Conservation (phyloP, 2,888 invertebrate species). For the Agrypnus murinus region DNA sequence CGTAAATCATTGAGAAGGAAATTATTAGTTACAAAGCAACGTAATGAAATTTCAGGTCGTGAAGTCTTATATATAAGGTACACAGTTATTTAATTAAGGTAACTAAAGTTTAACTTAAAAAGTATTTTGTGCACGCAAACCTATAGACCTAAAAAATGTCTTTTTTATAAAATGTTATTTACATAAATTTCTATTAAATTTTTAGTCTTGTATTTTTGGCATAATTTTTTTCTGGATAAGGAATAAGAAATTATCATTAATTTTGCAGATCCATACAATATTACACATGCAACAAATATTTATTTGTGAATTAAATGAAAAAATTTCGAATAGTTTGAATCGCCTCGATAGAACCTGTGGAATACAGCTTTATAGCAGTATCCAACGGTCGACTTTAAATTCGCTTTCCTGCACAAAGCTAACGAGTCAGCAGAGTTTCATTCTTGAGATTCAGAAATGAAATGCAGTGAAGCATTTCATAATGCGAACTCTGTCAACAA, state of each 20-base stretch:
- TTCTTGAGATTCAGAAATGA: slow-evolving; percentile 48
- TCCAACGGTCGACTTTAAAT: slow-evolving; percentile 42
- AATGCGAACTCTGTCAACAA: slow-evolving; percentile 47
- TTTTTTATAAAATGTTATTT: too few species aligned
- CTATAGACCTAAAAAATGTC: too few species aligned
- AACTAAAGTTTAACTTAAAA: too few species aligned
- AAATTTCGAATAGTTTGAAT: not conserved
- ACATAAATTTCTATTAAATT: too few species aligned
- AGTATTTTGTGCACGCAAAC: too few species aligned
- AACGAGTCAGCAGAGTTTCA: slow-evolving; percentile 58
- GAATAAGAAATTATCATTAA: slow-evolving; percentile 7
- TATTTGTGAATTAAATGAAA: slow-evolving; percentile 6
- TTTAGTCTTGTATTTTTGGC: too few species aligned
- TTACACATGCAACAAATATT: slow-evolving; percentile 13
- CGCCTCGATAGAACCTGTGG: not conserved
- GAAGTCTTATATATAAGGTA: too few species aligned
- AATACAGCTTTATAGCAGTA: slow-evolving; percentile 13
- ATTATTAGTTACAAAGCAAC: too few species aligned
- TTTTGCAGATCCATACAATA: not conserved
- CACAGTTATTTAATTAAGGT: too few species aligned
- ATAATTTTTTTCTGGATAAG: too few species aligned
- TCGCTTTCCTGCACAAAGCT: slow-evolving; percentile 55
- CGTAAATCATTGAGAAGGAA: too few species aligned
- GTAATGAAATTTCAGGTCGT: too few species aligned
- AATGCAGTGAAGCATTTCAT: slow-evolving; percentile 44